Conservation (phyloP, 2,113 vertebrate species). For the Ameiurus melas region DNA sequence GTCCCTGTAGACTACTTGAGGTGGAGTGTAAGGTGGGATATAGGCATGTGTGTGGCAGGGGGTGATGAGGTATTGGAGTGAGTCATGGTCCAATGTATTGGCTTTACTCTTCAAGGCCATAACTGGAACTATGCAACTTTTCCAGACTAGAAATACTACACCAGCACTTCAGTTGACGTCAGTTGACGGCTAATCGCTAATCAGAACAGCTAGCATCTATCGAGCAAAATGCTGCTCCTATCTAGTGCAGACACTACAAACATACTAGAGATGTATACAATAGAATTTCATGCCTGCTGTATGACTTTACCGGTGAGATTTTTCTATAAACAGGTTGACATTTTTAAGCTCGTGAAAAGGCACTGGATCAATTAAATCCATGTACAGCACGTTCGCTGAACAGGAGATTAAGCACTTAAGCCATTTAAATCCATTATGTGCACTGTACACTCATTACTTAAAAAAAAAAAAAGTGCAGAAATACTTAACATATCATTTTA, state of each 20-base stretch:
- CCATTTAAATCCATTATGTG: slow-evolving; percentile 46
- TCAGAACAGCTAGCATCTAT: not conserved
- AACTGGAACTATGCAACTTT: slow-evolving; percentile 16
- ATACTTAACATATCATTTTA: slow-evolving; percentile 21
- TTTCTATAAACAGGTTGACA: slow-evolving; percentile 33
- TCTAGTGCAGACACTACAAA: not conserved
- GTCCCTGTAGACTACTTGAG: not conserved
- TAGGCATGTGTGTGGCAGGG: not conserved
- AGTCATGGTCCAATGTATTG: not conserved
- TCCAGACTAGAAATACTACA: slow-evolving; percentile 31
- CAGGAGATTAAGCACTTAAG: slow-evolving; percentile 50
- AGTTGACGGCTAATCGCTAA: not conserved
- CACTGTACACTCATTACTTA: slow-evolving; percentile 43
- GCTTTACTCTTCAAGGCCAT: not conserved
- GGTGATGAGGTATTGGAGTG: not conserved
- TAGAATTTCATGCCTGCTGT: not conserved
- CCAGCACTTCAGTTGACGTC: not conserved
- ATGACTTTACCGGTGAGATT: slow-evolving; percentile 15
- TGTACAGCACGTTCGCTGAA: slow-evolving; percentile 45
- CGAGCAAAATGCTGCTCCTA: not conserved
- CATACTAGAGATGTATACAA: not conserved
- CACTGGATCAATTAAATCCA: slow-evolving; percentile 54
- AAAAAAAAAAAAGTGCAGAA: slow-evolving; percentile 25
- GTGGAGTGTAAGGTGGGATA: not conserved
- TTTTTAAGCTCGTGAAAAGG: slow-evolving; percentile 41